Base-by-base conservation (phyloP, 1,140 invertebrate genomes). In the Drosophila funebris region DNA sequence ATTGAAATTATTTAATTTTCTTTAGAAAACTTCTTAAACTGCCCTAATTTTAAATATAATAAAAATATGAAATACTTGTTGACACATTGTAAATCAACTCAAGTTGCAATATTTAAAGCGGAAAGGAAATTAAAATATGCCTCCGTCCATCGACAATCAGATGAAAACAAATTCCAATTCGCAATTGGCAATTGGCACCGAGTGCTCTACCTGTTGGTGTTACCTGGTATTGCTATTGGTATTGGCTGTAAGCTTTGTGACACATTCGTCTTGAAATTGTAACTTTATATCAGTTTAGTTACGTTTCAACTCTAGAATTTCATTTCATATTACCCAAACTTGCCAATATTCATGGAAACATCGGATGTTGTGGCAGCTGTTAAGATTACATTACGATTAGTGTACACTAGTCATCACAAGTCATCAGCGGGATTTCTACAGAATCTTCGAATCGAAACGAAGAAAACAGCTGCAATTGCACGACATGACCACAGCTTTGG, bases 31-130 rank as follows among this genome's bases (percentile, higher is more conserved):
- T 6, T 5, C 13, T 18, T 0, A n/a, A 44, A 8, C 39, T 13
- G 2, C 14, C 54, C 54, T 31, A 16, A 37, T 5, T 3, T 8
- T 3, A 14, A 16, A 14, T 27, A 27, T 29, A 48, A 27, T 27
- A 48, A 48, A 48, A 27, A 14, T 52, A 14, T 52, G 9, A 52
- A 52, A 52, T 33, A 16, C 29, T 52, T 33, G 14, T 33, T 48
- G 44, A 48, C 44, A 7, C 39, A 54, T 62, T 46, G 50, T 70
- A 57, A 58, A 66, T 58, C 57, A 36, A n/a, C 46, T 62, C 27
- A 20, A 53, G 39, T 37, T 52, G 44, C 58, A 52, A 50, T 52
- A 68, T 68, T 67, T 52, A 62, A 69, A 53, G 57, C 29, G 29
- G 44, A 52, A 41, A 68, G 9, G 16, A 22, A 69, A 53, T 36